Evolutionary conservation across 2,888 invertebrate species (phyloP).

Genomic region (Cataglyphis livida): DNA sequence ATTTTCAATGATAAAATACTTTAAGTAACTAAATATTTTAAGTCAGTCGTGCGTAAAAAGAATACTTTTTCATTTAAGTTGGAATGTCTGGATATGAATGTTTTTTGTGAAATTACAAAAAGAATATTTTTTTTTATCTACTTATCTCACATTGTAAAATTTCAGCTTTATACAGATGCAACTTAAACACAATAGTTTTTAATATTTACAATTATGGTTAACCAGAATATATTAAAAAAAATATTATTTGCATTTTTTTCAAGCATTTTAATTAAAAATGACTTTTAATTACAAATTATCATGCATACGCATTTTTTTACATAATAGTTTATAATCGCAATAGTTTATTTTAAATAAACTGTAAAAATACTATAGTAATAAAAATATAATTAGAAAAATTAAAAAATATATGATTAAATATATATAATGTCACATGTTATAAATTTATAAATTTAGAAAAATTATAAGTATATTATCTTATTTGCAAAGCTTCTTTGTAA

Average conservation of each 20-base stretch:
- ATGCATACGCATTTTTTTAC: not conserved
- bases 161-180: not conserved
- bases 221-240: not conserved
- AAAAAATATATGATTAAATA: not conserved
- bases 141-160: conserved; percentile 3
- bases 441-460: conserved; percentile 1
- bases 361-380: not conserved
- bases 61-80: conserved; percentile 24
- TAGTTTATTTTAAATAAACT: not conserved
- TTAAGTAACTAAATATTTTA: not conserved
- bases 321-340: not conserved
- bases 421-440: not conserved
- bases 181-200: not conserved
- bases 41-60: not conserved
- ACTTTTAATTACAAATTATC: not conserved
- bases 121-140: not conserved
- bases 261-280: not conserved
- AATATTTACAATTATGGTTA: not conserved
- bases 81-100: not conserved
- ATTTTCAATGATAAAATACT: not conserved
- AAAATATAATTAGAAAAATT: not conserved
- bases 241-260: not conserved
- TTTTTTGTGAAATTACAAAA: not conserved
- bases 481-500: not conserved
- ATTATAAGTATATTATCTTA: not conserved